Conservation (phyloP, 2,888 invertebrate species). For the Mycalesis mineus region DNA sequence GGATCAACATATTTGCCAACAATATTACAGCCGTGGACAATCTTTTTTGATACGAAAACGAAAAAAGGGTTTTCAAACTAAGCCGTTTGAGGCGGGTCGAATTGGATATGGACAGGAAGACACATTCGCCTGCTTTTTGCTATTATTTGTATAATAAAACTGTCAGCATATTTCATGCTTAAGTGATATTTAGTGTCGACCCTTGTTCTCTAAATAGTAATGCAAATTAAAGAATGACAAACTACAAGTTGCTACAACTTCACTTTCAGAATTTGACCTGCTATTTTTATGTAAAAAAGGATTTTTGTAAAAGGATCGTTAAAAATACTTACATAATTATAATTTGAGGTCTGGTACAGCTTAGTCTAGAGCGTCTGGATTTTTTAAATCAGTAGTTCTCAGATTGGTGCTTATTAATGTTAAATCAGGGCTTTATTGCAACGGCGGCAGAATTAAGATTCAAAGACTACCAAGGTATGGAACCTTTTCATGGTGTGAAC, state of each 20-base stretch:
- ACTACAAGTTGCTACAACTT: no score
- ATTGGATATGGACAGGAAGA: slow-evolving; percentile 70
- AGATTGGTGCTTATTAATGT: no score
- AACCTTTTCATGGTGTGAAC: no score
- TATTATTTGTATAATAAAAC: slow-evolving; percentile 72
- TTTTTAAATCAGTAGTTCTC: no score
- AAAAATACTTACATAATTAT: no score
- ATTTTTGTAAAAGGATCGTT: no score
- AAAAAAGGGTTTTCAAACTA: slow-evolving; percentile 70
- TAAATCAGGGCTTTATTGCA: no score
- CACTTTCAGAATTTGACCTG: neutral
- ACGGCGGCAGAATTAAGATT: no score
- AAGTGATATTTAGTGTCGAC: slow-evolving; percentile 60
- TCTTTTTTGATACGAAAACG: slow-evolving; percentile 70
- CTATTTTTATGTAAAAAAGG: no score
- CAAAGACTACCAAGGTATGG: no score
- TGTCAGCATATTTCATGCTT: slow-evolving; percentile 61
- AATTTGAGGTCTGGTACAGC: no score
- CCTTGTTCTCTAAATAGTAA: slow-evolving; percentile 38
- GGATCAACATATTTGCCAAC: slow-evolving; percentile 72
- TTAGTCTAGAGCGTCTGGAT: no score
- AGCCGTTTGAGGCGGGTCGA: slow-evolving; percentile 76
- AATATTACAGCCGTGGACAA: slow-evolving; percentile 68
- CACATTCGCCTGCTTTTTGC: slow-evolving; percentile 63
- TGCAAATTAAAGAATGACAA: slow-evolving; percentile 1